These are phyloP conservation scores for Antrozous pallidus DNA, from an alignment of 2,797 vertebrate species.

Conservation along the genomic window DNA sequence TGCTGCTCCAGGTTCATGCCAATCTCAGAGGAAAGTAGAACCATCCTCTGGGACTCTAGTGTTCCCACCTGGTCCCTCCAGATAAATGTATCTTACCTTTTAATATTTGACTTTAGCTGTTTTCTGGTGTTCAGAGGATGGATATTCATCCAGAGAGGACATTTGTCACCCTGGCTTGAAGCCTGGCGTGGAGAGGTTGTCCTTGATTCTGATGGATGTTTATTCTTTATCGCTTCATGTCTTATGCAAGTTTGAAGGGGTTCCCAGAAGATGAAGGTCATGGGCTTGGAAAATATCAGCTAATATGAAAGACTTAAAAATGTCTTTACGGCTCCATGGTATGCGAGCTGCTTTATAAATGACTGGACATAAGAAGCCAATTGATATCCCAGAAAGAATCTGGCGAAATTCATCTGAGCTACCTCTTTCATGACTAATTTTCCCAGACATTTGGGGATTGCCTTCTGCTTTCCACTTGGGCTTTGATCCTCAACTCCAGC, in stretches of 20 bases:
- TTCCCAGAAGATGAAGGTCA: neutral
- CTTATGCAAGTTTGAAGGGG: neutral
- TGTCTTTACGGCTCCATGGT: neutral
- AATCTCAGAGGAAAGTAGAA: constrained; percentile 12
- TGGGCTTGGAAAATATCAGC: neutral
- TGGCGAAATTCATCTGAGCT: neutral
- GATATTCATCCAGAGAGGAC: constrained; percentile 16
- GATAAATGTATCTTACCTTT: constrained; percentile 33
- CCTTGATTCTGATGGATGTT: constrained; percentile 18
- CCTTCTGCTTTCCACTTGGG: neutral
- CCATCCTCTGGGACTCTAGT: neutral
- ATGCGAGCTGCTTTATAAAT: neutral
- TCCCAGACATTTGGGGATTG: neutral
- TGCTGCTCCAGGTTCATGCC: neutral
- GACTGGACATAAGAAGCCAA: neutral
- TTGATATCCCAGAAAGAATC: neutral
- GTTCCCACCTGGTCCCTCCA: neutral
- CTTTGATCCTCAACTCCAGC: neutral
- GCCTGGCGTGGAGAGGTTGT: neutral
- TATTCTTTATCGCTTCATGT: constrained; percentile 7
- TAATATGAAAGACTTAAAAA: constrained; percentile 24
- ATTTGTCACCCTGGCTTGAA: constrained; percentile 11
- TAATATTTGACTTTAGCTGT: constrained; percentile 24
- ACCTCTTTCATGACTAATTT: neutral
- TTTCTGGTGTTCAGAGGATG: constrained; percentile 44